phyloP scores from a whole-genome alignment of 2,797 vertebrate species.

The Leuciscus waleckii region DNA sequence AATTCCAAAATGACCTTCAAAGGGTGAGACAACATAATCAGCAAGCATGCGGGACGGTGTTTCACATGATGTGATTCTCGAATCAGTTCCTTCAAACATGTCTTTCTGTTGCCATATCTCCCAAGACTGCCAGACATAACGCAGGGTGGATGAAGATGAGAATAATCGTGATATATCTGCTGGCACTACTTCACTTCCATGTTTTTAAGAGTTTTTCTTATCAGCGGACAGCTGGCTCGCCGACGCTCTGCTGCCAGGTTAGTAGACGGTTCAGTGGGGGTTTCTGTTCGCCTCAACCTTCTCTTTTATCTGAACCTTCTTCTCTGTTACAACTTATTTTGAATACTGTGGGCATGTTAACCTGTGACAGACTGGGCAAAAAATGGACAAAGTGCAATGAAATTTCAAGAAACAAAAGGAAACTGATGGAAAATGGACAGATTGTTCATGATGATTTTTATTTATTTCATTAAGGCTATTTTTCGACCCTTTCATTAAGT shows the following conservation, averaged over 20 bases:
- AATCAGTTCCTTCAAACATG: slow-evolving; percentile 10
- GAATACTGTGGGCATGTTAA: background rate
- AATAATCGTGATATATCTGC: slow-evolving; percentile 36
- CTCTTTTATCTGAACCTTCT: background rate
- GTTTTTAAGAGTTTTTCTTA: slow-evolving; percentile 38
- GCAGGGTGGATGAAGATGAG: background rate
- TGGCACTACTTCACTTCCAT: slow-evolving; percentile 1
- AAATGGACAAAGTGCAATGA: background rate
- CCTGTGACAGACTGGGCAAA: background rate
- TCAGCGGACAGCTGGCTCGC: slow-evolving; percentile 25
- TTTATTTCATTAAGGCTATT: background rate
- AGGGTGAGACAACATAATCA: slow-evolving; percentile 10
- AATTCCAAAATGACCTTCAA: slow-evolving; percentile 50
- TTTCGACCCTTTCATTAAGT: background rate
- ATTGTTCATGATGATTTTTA: background rate
- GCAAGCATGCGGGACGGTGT: slow-evolving; percentile 1
- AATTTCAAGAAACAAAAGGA: background rate
- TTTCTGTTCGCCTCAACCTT: slow-evolving; percentile 11
- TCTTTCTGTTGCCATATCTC: slow-evolving; percentile 7
- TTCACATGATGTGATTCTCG: slow-evolving; percentile 3
- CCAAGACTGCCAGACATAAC: slow-evolving; percentile 4
- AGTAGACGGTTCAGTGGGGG: background rate
- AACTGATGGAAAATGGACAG: background rate
- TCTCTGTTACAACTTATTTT: background rate
- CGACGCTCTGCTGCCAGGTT: background rate